Percentiles rank a stretch among this genome's conserved stretches.
phyloP scores from a whole-genome alignment of 2,113 vertebrate species.

The Lethenteron reissneri region DNA sequence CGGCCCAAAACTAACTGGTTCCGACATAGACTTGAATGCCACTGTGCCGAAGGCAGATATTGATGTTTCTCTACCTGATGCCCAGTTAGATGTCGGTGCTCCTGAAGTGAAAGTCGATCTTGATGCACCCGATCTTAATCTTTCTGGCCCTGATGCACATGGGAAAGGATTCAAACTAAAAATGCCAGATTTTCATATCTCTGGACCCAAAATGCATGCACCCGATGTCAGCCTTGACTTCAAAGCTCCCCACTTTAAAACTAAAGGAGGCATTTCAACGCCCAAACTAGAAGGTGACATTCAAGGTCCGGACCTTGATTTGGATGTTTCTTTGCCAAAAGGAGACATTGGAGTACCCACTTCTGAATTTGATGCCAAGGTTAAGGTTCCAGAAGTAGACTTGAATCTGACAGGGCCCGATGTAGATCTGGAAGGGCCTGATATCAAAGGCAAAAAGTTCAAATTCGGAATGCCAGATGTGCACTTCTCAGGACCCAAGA shows the following conservation, averaged over 20 bases:
- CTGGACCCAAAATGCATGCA: constrained; percentile 13
- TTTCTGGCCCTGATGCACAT: not conserved
- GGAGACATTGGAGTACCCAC: not conserved
- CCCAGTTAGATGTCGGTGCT: constrained; percentile 8
- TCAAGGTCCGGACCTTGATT: not conserved
- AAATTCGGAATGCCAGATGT: not conserved
- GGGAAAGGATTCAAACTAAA: constrained; percentile 4
- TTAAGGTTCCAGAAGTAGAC: not conserved
- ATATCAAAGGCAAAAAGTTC: not conserved
- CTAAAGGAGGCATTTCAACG: constrained; percentile 18
- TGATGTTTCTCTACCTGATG: constrained; percentile 5
- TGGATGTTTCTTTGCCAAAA: not conserved
- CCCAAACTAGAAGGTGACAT: constrained; percentile 14
- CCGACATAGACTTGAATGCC: not conserved
- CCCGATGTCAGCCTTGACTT: constrained; percentile 21
- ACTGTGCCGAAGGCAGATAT: not conserved
- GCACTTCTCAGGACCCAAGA: not conserved
- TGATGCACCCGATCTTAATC: not conserved
- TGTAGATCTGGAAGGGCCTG: not conserved
- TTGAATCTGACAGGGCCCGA: constrained; percentile 1
- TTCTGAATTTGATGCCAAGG: not conserved
- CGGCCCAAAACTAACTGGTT: constrained; percentile 15
- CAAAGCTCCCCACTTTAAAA: constrained; percentile 15
- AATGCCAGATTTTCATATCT: constrained; percentile 5
- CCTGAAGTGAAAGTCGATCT: constrained; percentile 14